phyloP scores from a whole-genome alignment of 2,113 vertebrate genomes.

The Cavia aperea region DNA sequence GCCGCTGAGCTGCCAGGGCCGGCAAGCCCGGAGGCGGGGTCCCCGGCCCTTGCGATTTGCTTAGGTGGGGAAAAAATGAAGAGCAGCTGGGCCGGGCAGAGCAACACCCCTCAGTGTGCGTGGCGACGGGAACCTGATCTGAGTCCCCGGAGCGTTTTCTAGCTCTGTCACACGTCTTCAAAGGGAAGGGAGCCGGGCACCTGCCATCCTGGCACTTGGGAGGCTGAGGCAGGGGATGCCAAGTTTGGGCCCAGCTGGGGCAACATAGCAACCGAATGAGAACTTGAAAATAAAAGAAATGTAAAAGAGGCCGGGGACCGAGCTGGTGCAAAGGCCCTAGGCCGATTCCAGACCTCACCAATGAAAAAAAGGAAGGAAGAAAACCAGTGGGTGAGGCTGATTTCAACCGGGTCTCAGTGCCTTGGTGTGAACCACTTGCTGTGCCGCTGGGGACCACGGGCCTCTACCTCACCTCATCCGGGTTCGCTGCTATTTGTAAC shows the following conservation, averaged over 20 bases:
- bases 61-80: not conserved
- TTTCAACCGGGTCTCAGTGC: not conserved
- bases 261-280: not conserved
- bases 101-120: slow-evolving; percentile 40
- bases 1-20: not conserved
- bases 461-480: not conserved
- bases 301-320: not conserved
- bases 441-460: not conserved
- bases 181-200: not conserved
- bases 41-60: not conserved
- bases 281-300: not conserved
- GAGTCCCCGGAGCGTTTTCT: not conserved
- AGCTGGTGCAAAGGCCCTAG: not conserved
- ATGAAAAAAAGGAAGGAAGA: not conserved
- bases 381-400: not conserved
- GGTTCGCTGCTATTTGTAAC: slow-evolving; percentile 8
- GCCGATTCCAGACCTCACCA: not conserved
- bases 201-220: not conserved
- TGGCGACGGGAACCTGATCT: slow-evolving; percentile 29
- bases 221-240: not conserved
- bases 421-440: not conserved
- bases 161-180: not conserved
- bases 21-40: not conserved
- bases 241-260: not conserved
- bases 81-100: not conserved